Base-by-base conservation (phyloP, 2,113 vertebrate species). In the Spheniscus mendiculus region DNA sequence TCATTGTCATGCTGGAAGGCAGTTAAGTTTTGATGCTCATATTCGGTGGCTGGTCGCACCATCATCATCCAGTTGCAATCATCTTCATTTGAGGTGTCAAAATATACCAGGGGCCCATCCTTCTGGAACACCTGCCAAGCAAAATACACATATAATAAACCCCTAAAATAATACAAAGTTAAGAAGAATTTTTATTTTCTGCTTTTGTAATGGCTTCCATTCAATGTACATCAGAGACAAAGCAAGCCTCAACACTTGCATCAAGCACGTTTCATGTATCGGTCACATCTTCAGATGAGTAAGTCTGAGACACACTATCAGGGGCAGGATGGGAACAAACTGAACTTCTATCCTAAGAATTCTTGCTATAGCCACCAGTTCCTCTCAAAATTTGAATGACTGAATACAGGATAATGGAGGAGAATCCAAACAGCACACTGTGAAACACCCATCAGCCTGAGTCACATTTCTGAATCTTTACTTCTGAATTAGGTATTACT, bases 41-140 rank as follows among this genome's bases (percentile, higher is more conserved):
- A 98, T 86, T 99, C 98, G 0, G 96, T 98, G 25, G 99, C 99
- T 2, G 99, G 99, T 70, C 99, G 98, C 73, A 99, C 99, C 96
- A 99, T 98, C 99, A 99, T 99, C 99, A 99, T 99, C 99, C 99
- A 99, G 97, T 99, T 99, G 96, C 99, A 99, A 91, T 99, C 99
- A 12, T 99, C 99, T 90, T 99, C 99, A 6, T 98, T 99, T 67
- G 98, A 98, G 27, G 99, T 99, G 98, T 99, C 99, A 8, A 99
- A 99, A 96, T 98, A 99, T 62, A 99, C 97, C 55, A 99, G 95
- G 6, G 98, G 94, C 5, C 98, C 98, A 3, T 99, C 99, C 87
- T 98, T 99, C 97, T 98, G 99, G 98, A 99, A 99, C 83, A 99
- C 99, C 99, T 99, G 92, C 10, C 25, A 73, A 80, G 59, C 5